Evolutionary conservation across 2,113 vertebrate genomes (phyloP).

Genomic region (Syngnathus scovelli): DNA sequence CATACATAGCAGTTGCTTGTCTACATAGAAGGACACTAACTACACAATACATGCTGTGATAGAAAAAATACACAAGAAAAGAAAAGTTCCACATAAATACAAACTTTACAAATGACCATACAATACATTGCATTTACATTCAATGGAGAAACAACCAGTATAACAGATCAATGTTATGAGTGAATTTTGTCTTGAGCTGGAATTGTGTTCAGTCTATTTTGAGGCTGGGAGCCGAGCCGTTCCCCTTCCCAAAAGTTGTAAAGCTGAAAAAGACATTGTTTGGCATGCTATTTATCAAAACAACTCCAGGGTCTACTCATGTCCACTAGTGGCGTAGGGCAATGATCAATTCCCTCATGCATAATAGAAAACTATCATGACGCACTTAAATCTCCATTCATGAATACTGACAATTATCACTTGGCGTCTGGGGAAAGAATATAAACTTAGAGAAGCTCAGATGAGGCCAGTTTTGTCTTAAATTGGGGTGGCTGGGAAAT

Average conservation of each 20-base stretch:
- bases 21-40: constrained; percentile 43
- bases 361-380: not conserved
- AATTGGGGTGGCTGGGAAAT: not conserved
- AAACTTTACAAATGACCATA: constrained; percentile 20
- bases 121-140: constrained; percentile 32
- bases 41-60: constrained; percentile 54
- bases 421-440: not conserved
- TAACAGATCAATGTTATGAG: not conserved
- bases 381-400: not conserved
- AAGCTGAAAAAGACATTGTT: not conserved
- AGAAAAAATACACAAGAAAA: constrained; percentile 20
- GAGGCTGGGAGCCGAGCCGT: not conserved
- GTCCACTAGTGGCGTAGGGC: not conserved
- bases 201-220: not conserved
- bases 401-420: not conserved
- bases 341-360: not conserved
- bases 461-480: not conserved
- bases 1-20: constrained; percentile 30
- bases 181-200: not conserved
- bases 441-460: not conserved
- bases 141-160: constrained; percentile 9
- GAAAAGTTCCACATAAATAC: constrained; percentile 22
- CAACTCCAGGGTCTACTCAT: not conserved
- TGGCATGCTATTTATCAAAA: not conserved
- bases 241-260: not conserved